Evolutionary conservation across 1,140 invertebrate genomes (phyloP).

Genomic region (Ephestia elutella): DNA sequence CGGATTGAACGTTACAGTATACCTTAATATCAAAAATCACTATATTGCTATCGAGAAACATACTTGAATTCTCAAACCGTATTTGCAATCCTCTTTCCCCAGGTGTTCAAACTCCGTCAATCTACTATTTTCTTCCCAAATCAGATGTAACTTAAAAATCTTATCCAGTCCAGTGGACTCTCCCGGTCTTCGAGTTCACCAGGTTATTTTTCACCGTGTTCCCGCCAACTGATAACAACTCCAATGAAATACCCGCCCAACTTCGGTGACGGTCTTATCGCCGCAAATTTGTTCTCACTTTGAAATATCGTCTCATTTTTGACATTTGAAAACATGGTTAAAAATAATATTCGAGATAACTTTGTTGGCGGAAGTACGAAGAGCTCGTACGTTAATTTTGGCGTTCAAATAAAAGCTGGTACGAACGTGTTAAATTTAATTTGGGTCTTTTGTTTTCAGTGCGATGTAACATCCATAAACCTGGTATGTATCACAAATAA

Average conservation of each 20-base stretch:
- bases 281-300: constrained; percentile 39
- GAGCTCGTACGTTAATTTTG: background rate
- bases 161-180: background rate
- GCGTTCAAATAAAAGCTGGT: too few species aligned
- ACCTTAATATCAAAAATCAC: too few species aligned
- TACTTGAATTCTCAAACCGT: too few species aligned
- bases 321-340: constrained; percentile 38
- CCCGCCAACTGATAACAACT: constrained; percentile 59
- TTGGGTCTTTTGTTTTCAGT: too few species aligned
- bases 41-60: too few species aligned
- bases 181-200: background rate
- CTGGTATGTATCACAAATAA: too few species aligned
- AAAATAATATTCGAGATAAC: constrained; percentile 8
- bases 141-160: background rate
- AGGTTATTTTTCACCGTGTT: constrained; percentile 10
- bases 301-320: constrained; percentile 64
- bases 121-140: too few species aligned
- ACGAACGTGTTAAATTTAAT: too few species aligned
- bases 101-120: too few species aligned
- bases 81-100: too few species aligned
- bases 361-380: background rate
- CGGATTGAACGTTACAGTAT: too few species aligned
- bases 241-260: constrained; percentile 51
- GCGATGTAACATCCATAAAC: too few species aligned
- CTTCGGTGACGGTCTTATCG: constrained; percentile 52